Evolutionary conservation across 2,113 vertebrate species (phyloP).

Genomic region (Oxyura jamaicensis): DNA sequence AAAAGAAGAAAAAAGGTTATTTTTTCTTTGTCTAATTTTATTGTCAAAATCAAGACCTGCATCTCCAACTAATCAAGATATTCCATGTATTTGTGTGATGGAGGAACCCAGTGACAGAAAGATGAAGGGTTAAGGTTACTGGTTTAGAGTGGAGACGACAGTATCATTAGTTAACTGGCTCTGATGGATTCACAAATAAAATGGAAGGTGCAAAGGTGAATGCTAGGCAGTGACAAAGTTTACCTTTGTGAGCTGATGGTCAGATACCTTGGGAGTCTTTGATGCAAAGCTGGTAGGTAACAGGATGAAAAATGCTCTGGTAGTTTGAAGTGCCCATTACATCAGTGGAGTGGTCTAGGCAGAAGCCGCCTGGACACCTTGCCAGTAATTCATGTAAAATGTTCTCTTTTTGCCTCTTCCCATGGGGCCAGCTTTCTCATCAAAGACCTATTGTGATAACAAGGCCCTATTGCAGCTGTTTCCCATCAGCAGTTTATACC

Average conservation of each 20-base stretch:
- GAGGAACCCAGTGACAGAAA: neutral
- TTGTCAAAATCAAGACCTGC: neutral
- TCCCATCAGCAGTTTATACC: neutral
- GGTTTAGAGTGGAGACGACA: neutral
- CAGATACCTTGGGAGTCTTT: neutral
- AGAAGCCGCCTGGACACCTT: neutral
- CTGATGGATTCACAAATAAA: neutral
- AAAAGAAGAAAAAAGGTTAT: neutral
- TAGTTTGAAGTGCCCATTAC: neutral
- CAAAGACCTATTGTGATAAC: neutral
- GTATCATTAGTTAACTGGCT: neutral
- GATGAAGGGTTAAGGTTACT: neutral
- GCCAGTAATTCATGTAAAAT: neutral
- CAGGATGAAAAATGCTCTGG: neutral
- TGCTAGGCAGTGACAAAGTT: neutral
- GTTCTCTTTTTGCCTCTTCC: neutral
- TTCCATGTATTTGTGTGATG: neutral
- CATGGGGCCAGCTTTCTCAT: neutral
- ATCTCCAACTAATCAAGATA: neutral
- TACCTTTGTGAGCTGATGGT: neutral
- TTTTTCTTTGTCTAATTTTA: neutral
- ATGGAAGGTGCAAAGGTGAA: neutral
- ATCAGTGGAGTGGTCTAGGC: neutral
- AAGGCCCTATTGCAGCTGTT: neutral
- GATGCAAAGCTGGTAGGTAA: neutral